Base-by-base conservation (phyloP, 2,113 vertebrate genomes). In the Stegostoma tigrinum region DNA sequence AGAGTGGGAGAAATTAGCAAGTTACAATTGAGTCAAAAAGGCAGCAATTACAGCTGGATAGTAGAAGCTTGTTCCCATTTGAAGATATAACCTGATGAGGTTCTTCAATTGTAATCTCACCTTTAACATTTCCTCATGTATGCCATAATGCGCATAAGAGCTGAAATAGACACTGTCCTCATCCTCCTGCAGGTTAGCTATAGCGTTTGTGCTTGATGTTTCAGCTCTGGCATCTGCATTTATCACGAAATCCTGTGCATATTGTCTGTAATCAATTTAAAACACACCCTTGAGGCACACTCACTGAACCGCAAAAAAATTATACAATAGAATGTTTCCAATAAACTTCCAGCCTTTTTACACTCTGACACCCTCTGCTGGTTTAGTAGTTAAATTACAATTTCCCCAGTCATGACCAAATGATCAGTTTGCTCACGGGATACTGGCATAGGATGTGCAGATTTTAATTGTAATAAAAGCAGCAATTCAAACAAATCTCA, bases 81-180 rank as follows among this genome's bases (percentile, higher is more conserved):
- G 94, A 95, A 48, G 4, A 34, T 45, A 2, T 30, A 64, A 83
- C 78, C 95, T 27, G 21, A 7, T 14, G 34, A 27, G 68, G 52
- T 48, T 68, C 61, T 66, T 72, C 12, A 24, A 21, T 2, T 19
- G 87, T 45, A 86, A 72, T 96, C 98, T 97, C 97, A 99, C 99
- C 99, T 99, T 99, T 90, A 99, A 98, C 99, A 99, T 99, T 97
- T 99, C 98, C 96, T 99, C 98, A 0, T 99, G 99, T 97, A 99
- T 99, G 96, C 98, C 97, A 96, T 99, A 98, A 97, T 99, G 99
- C 95, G 99, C 98, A 0, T 99, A 99, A 21, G 99, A 99, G 97
- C 98, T 98, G 98, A 99, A 99, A 97, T 99, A 99, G 97, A 98
- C 98, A 48, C 98, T 98, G 95, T 99, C 98, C 96, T 99, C 99